phyloP scores from a whole-genome alignment of 1,140 invertebrate species.

The Leptonema lineaticorne region DNA sequence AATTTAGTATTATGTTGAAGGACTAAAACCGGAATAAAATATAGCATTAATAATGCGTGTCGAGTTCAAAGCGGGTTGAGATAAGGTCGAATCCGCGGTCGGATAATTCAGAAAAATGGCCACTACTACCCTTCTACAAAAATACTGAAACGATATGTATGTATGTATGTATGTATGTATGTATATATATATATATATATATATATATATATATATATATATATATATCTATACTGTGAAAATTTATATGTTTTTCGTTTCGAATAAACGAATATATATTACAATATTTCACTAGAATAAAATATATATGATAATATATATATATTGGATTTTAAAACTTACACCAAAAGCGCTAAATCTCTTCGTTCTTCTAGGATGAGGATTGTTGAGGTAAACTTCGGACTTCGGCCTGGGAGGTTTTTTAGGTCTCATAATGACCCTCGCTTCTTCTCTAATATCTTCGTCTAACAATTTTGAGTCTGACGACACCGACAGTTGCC shows the following conservation, averaged over 20 bases:
- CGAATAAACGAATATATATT: no score
- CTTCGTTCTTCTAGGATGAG: slow-evolving; percentile 72
- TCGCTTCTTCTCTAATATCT: slow-evolving; percentile 78
- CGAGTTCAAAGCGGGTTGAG: background rate
- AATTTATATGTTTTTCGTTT: no score
- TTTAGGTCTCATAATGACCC: slow-evolving; percentile 83
- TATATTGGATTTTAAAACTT: slow-evolving; percentile 56
- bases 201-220: no score
- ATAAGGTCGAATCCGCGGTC: slow-evolving; percentile 5
- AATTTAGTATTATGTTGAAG: background rate
- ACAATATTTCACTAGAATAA: no score
- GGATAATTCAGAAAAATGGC: slow-evolving; percentile 29
- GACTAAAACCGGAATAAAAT: background rate
- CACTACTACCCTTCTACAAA: slow-evolving; percentile 12
- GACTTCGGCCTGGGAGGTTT: slow-evolving; percentile 59
- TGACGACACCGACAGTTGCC: slow-evolving; percentile 85
- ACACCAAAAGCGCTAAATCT: slow-evolving; percentile 90
- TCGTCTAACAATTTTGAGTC: slow-evolving; percentile 87
- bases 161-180: no score
- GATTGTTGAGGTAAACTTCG: slow-evolving; percentile 54
- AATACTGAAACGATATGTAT: background rate
- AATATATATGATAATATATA: no score
- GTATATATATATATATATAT: no score
- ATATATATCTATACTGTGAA: no score
- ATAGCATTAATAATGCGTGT: slow-evolving; percentile 7